Percentiles rank a stretch among this genome's conserved stretches.
Evolutionary conservation across 2,113 vertebrate species (phyloP).

Genomic region (Saccopteryx leptura): DNA sequence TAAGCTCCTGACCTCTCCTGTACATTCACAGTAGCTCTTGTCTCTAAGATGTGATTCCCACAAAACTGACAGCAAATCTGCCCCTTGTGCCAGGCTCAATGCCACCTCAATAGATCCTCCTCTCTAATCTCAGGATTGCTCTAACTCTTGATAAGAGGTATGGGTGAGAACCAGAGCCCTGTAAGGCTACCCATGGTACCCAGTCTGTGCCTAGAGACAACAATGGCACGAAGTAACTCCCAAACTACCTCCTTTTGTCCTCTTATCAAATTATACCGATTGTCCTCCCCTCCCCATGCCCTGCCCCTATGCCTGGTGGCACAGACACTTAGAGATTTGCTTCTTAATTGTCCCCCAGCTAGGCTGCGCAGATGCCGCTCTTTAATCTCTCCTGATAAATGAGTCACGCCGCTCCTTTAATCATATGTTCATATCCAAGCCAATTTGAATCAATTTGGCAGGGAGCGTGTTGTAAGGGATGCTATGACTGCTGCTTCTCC

Average conservation of each 20-base stretch:
- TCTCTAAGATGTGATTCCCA: slow-evolving; percentile 12
- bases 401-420: slow-evolving; percentile 83
- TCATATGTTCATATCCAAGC: slow-evolving; percentile 87
- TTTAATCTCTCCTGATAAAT: slow-evolving; percentile 87
- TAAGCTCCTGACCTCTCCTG: neutral
- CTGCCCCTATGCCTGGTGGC: slow-evolving; percentile 75
- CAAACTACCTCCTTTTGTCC: slow-evolving; percentile 49
- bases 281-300: slow-evolving; percentile 62
- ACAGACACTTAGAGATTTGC: slow-evolving; percentile 85
- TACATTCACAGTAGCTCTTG: neutral
- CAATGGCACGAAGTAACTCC: neutral
- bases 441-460: slow-evolving; percentile 87
- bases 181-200: neutral
- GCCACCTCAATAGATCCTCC: neutral
- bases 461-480: slow-evolving; percentile 77
- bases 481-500: slow-evolving; percentile 74
- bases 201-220: neutral
- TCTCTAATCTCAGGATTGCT: neutral
- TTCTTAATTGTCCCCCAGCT: slow-evolving; percentile 87
- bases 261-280: slow-evolving; percentile 63
- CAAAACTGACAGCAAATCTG: slow-evolving; percentile 10
- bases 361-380: slow-evolving; percentile 85
- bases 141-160: slow-evolving; percentile 13
- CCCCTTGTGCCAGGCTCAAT: neutral
- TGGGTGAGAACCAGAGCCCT: neutral